Conservation (phyloP, 2,113 vertebrate genomes). For the Turnix velox region DNA sequence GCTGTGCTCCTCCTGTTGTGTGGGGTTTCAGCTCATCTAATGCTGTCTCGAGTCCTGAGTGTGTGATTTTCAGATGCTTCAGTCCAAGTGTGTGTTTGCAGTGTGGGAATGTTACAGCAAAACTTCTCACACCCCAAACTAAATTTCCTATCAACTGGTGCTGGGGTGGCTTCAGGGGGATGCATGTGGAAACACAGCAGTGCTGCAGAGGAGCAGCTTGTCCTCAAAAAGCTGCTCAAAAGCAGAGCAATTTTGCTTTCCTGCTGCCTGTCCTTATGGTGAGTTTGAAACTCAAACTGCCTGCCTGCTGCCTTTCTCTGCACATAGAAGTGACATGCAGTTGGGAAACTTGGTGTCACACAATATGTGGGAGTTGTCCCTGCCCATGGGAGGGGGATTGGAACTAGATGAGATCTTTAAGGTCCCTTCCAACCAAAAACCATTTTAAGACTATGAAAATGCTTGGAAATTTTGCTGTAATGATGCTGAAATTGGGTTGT, state of each 20-base stretch:
- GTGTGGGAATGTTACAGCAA: background rate
- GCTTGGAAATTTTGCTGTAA: background rate
- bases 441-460: background rate
- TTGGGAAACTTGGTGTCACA: background rate
- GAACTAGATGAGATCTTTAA: too few relatives aligned
- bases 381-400: too few relatives aligned
- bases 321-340: background rate
- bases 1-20: background rate
- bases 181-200: background rate
- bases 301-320: background rate
- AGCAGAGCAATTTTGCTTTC: background rate
- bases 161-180: background rate
- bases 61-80: background rate
- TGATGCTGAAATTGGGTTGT: background rate
- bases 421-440: too few relatives aligned
- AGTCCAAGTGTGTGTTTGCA: background rate
- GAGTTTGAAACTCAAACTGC: background rate
- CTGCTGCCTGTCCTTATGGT: background rate
- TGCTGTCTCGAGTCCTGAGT: too few relatives aligned
- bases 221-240: background rate
- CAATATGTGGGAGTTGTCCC: too few relatives aligned
- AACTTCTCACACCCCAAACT: background rate
- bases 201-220: background rate
- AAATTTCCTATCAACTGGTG: background rate
- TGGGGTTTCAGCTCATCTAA: background rate